These are phyloP conservation scores for Benthosema pterotum DNA, from an alignment of 2,797 vertebrate genomes.

Conservation along the genomic window DNA sequence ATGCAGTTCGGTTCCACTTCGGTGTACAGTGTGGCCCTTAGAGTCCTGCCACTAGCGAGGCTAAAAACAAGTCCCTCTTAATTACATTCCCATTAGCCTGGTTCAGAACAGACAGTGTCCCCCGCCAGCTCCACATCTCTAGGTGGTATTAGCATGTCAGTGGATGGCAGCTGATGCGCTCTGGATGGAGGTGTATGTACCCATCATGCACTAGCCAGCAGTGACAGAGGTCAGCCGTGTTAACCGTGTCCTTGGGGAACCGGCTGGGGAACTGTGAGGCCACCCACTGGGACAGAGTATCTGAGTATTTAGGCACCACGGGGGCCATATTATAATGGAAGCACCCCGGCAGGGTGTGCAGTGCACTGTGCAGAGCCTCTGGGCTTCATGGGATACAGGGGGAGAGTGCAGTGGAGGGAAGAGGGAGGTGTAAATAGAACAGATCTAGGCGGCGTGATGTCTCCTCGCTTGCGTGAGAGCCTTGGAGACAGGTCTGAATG, in stretches of 20 bases:
- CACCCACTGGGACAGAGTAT: conserved; percentile 38
- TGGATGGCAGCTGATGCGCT: conserved; percentile 25
- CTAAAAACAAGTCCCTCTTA: too few species aligned
- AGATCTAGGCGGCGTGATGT: too few species aligned
- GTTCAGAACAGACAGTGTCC: conserved; percentile 33
- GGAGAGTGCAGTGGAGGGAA: too few species aligned
- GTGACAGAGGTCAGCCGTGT: conserved; percentile 64
- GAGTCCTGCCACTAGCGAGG: too few species aligned
- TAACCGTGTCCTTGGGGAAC: conserved; percentile 57
- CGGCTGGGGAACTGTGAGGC: conserved; percentile 38
- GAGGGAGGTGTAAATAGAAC: too few species aligned
- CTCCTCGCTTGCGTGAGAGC: background rate
- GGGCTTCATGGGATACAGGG: too few species aligned
- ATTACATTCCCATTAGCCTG: conserved; percentile 53
- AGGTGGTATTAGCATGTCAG: conserved; percentile 48
- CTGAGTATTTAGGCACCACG: background rate
- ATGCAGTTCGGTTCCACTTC: too few species aligned
- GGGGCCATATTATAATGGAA: conserved; percentile 13
- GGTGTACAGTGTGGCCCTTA: too few species aligned
- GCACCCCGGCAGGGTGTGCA: too few species aligned
- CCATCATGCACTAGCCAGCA: conserved; percentile 47
- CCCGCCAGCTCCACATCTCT: conserved; percentile 24
- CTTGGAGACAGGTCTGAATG: conserved; percentile 9
- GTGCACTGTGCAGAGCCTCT: too few species aligned
- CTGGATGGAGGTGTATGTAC: conserved; percentile 42